These are phyloP conservation scores for Eucriotettix oculatus DNA, from an alignment of 2,888 invertebrate species.

Conservation along the genomic window DNA sequence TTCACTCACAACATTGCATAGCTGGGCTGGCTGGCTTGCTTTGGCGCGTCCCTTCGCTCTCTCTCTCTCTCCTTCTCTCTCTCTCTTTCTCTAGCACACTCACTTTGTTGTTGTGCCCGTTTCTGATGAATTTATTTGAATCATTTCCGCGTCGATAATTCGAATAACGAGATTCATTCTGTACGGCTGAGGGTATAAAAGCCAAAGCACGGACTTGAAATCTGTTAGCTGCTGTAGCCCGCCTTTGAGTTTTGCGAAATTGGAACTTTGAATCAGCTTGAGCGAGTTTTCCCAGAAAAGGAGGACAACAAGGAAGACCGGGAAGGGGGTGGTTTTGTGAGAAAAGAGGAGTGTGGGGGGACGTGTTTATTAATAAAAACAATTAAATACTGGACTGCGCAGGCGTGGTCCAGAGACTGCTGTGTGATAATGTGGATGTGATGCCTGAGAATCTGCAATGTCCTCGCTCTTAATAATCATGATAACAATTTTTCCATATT, in stretches of 20 bases:
- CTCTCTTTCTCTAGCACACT: not conserved
- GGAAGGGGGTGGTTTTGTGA: too few species aligned
- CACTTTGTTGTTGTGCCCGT: slow-evolving; percentile 6
- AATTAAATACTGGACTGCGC: not conserved
- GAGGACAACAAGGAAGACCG: too few species aligned
- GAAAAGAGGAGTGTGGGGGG: too few species aligned
- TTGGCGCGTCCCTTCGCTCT: too few species aligned
- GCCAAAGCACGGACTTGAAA: not conserved
- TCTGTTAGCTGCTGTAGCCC: slow-evolving; percentile 1
- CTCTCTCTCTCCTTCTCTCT: not conserved
- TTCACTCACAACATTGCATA: too few species aligned
- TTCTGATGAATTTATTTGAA: slow-evolving; percentile 11
- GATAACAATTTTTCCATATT: too few species aligned
- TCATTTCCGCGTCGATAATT: slow-evolving; percentile 10
- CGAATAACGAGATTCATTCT: slow-evolving; percentile 10
- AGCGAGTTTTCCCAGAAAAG: not conserved
- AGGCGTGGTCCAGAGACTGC: too few species aligned
- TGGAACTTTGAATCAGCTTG: slow-evolving; percentile 4
- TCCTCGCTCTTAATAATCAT: too few species aligned
- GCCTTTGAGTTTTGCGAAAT: slow-evolving; percentile 7
- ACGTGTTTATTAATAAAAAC: not conserved
- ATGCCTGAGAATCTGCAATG: too few species aligned
- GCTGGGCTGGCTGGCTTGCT: too few species aligned
- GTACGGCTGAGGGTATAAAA: not conserved
- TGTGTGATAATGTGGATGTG: too few species aligned